Percentiles rank a stretch among this genome's conserved stretches.
Evolutionary conservation across 1,140 invertebrate genomes (phyloP).

Genomic region (Rhopalosiphum padi): DNA sequence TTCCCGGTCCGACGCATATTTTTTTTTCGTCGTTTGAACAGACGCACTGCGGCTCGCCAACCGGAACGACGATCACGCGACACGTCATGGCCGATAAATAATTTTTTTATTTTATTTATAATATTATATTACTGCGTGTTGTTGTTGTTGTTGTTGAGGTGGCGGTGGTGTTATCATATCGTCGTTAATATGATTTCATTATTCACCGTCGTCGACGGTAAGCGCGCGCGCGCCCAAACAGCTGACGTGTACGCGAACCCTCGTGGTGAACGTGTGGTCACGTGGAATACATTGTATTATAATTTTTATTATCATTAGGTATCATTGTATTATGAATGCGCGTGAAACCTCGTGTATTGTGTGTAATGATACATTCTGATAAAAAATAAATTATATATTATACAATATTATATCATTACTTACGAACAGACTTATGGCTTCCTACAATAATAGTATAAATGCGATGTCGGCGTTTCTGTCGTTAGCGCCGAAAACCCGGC

Average conservation of each 20-base stretch:
- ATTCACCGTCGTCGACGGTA: background rate
- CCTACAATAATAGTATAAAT: background rate
- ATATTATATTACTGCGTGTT: background rate
- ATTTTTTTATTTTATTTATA: background rate
- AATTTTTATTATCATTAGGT: background rate
- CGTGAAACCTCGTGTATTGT: background rate
- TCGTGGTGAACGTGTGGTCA: background rate
- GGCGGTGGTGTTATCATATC: background rate
- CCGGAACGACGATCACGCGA: background rate
- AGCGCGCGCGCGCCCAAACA: background rate
- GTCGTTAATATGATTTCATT: background rate
- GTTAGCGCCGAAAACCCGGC: background rate
- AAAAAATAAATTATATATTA: background rate
- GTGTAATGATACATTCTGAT: background rate
- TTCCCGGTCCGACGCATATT: background rate
- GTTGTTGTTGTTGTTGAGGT: background rate
- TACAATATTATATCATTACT: background rate
- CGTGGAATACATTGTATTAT: background rate
- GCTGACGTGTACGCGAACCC: background rate
- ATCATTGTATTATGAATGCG: background rate
- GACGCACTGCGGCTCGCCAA: background rate
- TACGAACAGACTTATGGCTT: background rate
- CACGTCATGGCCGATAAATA: background rate
- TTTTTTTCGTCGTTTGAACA: background rate
- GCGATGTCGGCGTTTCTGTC: background rate